These are phyloP conservation scores for Mactromeris polynyma DNA, from an alignment of 2,888 invertebrate species.

Conservation along the genomic window DNA sequence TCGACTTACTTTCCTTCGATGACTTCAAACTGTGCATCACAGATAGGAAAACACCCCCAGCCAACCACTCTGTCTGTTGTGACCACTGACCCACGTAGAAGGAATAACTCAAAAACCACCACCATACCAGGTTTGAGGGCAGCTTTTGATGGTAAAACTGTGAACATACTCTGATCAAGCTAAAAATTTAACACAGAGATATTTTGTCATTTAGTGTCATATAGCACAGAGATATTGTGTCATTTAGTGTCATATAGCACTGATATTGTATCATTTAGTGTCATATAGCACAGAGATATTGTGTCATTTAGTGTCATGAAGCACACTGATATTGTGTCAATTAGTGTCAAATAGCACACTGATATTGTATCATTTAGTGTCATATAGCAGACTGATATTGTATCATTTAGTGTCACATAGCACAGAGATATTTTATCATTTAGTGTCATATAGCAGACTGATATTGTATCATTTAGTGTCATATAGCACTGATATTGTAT, in stretches of 20 bases:
- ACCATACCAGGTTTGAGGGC: slow-evolving; percentile 85
- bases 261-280: background rate
- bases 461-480: too few species aligned
- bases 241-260: background rate
- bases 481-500: too few species aligned
- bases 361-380: too few species aligned
- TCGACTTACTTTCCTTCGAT: slow-evolving; percentile 86
- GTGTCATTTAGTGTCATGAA: background rate
- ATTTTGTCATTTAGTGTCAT: too few species aligned
- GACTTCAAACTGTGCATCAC: slow-evolving; percentile 85
- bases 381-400: too few species aligned
- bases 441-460: too few species aligned
- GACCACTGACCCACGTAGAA: slow-evolving; percentile 84
- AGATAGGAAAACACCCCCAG: slow-evolving; percentile 86
- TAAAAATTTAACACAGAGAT: too few species aligned
- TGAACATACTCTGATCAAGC: slow-evolving; percentile 83
- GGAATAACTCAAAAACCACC: slow-evolving; percentile 84
- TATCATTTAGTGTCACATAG: too few species aligned
- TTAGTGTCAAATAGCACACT: too few species aligned
- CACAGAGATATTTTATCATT: too few species aligned
- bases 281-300: too few species aligned
- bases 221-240: background rate
- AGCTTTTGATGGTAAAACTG: slow-evolving; percentile 84
- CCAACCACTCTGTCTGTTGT: slow-evolving; percentile 84
- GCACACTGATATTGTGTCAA: background rate